A percentile compares a stretch with the other conserved stretches of the same genome.
phyloP scores from a whole-genome alignment of 2,797 vertebrate species.

The Onychomys leucogaster region DNA sequence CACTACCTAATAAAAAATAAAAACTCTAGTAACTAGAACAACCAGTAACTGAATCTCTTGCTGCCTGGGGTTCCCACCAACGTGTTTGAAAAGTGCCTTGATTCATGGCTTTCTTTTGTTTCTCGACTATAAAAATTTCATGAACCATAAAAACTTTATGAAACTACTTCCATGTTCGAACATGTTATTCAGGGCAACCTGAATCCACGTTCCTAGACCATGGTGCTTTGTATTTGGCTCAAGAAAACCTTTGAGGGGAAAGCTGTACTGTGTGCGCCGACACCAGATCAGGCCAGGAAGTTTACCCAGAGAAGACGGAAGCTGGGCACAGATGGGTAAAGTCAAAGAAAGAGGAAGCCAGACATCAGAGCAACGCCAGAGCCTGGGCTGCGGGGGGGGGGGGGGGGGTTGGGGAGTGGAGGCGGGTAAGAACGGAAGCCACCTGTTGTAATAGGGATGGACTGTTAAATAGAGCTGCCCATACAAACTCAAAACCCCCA shows the following conservation, averaged over 20 bases:
- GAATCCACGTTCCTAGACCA: background rate
- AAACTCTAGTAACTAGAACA: no score
- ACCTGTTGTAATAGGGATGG: background rate
- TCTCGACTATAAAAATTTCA: background rate
- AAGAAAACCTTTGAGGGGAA: background rate
- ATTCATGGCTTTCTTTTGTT: background rate
- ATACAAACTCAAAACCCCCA: background rate
- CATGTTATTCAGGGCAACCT: background rate
- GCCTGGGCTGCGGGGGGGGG: no score
- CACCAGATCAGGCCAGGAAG: background rate
- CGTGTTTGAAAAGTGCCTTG: background rate
- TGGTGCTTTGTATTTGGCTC: background rate
- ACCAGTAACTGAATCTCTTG: background rate
- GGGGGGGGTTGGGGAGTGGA: no score
- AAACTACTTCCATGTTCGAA: background rate
- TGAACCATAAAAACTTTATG: conserved; percentile 22
- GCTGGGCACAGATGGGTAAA: background rate
- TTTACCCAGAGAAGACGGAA: background rate
- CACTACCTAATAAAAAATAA: no score
- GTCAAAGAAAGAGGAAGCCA: background rate
- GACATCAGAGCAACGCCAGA: background rate
- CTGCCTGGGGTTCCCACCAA: background rate
- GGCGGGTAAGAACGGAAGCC: background rate
- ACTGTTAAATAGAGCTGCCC: background rate
- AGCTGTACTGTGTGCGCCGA: background rate